A percentile compares a stretch with the other conserved stretches of the same genome.
phyloP scores from a whole-genome alignment of 2,797 vertebrate species.

The Poeciliopsis presidionis region DNA sequence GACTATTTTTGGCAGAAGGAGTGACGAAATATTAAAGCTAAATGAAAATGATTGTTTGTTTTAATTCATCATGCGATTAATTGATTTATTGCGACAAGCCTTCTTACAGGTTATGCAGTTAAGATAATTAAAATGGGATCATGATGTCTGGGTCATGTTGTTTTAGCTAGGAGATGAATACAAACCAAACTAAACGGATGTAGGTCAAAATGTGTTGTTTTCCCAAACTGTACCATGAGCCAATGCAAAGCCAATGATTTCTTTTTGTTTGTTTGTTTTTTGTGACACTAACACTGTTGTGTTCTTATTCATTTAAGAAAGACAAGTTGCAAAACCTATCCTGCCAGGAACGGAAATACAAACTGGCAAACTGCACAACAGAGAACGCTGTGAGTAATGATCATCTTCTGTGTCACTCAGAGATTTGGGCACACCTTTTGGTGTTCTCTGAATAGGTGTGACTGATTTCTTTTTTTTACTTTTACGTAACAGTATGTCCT shows the following conservation, averaged over 20 bases:
- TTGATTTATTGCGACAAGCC: too few species aligned
- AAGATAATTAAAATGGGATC: neutral
- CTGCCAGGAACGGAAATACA: slow-evolving; percentile 26
- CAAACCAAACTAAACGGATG: neutral
- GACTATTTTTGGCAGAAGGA: too few species aligned
- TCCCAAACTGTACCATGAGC: neutral
- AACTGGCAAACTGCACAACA: slow-evolving; percentile 5
- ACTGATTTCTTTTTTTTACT: neutral
- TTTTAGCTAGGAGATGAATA: neutral
- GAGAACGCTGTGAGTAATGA: slow-evolving; percentile 43
- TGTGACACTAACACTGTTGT: neutral
- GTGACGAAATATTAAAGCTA: too few species aligned
- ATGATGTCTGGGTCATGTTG: neutral
- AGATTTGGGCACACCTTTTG: neutral
- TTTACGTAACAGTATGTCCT: neutral
- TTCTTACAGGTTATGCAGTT: neutral
- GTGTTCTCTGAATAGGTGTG: neutral
- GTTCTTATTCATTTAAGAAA: slow-evolving; percentile 46
- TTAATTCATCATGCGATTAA: too few species aligned
- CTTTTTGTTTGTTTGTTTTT: neutral
- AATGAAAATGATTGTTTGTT: too few species aligned
- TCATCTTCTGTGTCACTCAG: neutral
- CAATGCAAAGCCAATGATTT: neutral
- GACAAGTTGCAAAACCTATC: slow-evolving; percentile 22
- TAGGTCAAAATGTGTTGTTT: neutral